phyloP scores from a whole-genome alignment of 2,797 vertebrate species.

The Spea hammondii region DNA sequence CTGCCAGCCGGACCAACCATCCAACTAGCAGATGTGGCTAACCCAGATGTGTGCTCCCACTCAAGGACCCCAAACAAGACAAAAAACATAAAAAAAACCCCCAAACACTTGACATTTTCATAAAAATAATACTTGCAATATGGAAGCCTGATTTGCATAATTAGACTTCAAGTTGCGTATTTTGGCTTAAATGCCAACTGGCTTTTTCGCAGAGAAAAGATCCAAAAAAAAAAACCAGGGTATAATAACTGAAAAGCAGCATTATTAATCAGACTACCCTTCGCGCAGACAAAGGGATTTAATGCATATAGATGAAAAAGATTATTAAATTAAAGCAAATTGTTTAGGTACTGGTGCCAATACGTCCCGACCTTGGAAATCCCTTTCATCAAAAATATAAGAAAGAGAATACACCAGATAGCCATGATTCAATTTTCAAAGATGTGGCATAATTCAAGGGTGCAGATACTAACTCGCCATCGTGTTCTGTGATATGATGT shows the following conservation, averaged over 20 bases:
- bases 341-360: background rate
- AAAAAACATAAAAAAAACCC: background rate
- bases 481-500: no score
- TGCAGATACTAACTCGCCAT: no score
- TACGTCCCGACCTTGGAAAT: no score
- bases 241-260: no score
- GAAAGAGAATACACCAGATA: no score
- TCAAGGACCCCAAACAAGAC: background rate
- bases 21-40: conserved; percentile 3
- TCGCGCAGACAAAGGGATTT: background rate
- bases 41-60: background rate
- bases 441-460: no score
- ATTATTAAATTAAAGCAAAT: background rate
- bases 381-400: no score
- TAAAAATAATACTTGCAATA: background rate
- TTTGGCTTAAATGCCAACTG: background rate
- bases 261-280: background rate
- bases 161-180: background rate
- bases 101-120: background rate
- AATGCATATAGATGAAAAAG: background rate
- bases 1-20: background rate
- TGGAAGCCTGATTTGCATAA: background rate
- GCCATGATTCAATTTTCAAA: no score
- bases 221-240: background rate
- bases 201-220: background rate